Evolutionary conservation across 37 sponge, comb jelly and placozoan species (phyloP).

Genomic region (Oopsacas minuta): DNA sequence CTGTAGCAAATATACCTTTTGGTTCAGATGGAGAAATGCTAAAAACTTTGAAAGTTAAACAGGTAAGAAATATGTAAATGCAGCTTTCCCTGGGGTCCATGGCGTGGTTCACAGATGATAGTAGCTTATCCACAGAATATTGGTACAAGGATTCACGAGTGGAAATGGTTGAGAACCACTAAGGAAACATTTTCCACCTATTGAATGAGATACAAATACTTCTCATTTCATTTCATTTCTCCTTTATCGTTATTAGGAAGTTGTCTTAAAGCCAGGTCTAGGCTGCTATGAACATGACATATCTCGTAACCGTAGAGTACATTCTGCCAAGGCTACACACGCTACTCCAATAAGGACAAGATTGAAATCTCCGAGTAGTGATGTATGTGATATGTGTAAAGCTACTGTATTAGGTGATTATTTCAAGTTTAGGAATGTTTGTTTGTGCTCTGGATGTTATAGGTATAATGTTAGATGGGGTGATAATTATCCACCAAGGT

Average conservation of each 20-base stretch:
- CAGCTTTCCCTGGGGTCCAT: no score
- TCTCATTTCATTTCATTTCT: no score
- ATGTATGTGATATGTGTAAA: not conserved
- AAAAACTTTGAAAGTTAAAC: not conserved
- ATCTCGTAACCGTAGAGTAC: not conserved
- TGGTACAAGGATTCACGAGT: no score
- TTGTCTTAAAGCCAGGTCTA: not conserved
- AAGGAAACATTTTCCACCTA: no score
- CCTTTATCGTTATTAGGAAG: not conserved
- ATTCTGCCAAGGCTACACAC: not conserved
- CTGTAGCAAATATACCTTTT: not conserved
- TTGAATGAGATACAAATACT: no score
- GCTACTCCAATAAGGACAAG: not conserved
- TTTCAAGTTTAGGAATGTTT: constrained; percentile 17
- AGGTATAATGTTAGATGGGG: not conserved
- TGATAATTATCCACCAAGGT: constrained; percentile 16
- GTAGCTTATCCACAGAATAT: no score
- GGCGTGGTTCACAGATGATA: no score
- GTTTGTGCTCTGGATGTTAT: not conserved
- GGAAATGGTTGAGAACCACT: no score
- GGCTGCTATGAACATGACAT: constrained; percentile 1
- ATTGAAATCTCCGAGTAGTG: not conserved
- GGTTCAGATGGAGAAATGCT: constrained; percentile 1
- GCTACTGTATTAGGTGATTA: not conserved
- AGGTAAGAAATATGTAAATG: not conserved